A percentile compares a stretch with the other conserved stretches of the same genome.
phyloP scores from a whole-genome alignment of 2,888 invertebrate species.

The Nebria salina region DNA sequence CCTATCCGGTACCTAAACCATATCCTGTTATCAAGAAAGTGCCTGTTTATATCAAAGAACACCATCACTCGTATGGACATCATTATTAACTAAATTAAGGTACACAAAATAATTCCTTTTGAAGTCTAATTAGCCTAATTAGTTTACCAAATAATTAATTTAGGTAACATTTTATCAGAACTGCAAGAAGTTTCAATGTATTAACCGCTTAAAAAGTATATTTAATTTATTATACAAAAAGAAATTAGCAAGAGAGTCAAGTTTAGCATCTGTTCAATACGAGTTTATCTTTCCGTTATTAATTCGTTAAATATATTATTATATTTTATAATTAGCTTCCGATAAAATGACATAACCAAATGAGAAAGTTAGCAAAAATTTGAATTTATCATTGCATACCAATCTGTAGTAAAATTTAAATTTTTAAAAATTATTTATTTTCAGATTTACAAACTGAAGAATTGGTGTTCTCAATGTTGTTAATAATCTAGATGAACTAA shows the following conservation, averaged over 20 bases:
- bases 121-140: too few species aligned
- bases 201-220: too few species aligned
- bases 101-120: too few species aligned
- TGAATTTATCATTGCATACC: not conserved
- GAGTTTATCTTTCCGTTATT: not conserved
- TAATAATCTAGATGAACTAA: not conserved
- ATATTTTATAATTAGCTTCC: not conserved
- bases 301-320: not conserved
- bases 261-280: too few species aligned
- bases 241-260: too few species aligned
- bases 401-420: not conserved
- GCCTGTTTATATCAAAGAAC: constrained; percentile 55
- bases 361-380: not conserved
- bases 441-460: not conserved
- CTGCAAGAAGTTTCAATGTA: too few species aligned
- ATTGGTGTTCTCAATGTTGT: not conserved
- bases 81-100: not conserved
- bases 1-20: constrained; percentile 68
- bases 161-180: too few species aligned
- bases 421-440: not conserved
- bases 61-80: constrained; percentile 51
- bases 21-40: constrained; percentile 69
- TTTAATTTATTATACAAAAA: too few species aligned
- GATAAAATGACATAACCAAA: not conserved
- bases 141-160: too few species aligned